Percentiles rank a stretch among this genome's conserved stretches.
phyloP scores from a whole-genome alignment of 1,140 invertebrate genomes.

The Agrilus planipennis region DNA sequence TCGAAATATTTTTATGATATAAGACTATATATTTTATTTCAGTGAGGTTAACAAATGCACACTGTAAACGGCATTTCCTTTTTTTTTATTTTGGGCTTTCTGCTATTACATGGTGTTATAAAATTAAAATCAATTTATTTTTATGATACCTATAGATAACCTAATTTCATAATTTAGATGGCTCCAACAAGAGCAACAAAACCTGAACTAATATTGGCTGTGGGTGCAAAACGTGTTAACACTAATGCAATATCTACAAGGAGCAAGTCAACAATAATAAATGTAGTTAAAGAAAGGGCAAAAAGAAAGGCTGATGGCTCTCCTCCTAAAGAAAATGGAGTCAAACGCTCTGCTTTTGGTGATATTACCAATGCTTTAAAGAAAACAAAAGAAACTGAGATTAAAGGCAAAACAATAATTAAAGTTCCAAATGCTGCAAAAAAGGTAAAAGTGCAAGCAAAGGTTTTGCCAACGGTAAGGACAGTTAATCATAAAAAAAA shows the following conservation, averaged over 20 bases:
- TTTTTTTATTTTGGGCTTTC: no score
- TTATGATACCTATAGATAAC: no score
- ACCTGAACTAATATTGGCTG: slow-evolving; percentile 32
- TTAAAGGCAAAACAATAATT: slow-evolving; percentile 31
- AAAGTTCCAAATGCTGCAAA: slow-evolving; percentile 25
- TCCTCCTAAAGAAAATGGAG: slow-evolving; percentile 39
- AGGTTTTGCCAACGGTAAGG: slow-evolving; percentile 39
- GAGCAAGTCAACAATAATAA: slow-evolving; percentile 25
- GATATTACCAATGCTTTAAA: slow-evolving; percentile 60
- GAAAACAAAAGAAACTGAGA: slow-evolving; percentile 20
- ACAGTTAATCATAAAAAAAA: slow-evolving; percentile 31
- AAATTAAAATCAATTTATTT: no score
- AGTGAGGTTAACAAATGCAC: no score
- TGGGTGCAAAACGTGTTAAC: no score
- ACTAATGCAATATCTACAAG: no score
- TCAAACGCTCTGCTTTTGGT: slow-evolving; percentile 58
- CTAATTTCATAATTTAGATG: no score
- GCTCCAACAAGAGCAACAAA: slow-evolving; percentile 43
- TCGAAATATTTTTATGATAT: no score
- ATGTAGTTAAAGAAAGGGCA: slow-evolving; percentile 29
- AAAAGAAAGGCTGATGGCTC: slow-evolving; percentile 45
- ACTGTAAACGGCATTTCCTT: no score
- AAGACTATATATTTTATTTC: no score
- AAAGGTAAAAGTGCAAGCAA: slow-evolving; percentile 40
- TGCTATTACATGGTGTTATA: no score